Evolutionary conservation across 2,797 vertebrate species (phyloP), one percentile per base, ranked within the genome.

Genomic region (Aldrovandia affinis): DNA sequence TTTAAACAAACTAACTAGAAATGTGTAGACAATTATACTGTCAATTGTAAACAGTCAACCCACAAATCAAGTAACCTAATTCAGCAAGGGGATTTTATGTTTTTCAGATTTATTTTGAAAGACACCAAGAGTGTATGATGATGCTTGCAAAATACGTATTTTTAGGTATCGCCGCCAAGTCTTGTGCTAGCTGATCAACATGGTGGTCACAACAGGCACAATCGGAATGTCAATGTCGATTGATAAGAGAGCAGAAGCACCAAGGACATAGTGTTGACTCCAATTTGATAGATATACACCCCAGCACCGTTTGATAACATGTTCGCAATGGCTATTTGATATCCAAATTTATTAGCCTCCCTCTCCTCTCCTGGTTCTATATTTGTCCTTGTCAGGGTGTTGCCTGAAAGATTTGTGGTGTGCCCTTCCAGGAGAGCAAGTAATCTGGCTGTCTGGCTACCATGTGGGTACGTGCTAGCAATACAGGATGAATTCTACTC

Each of bases 301-400:
- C n/a, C 9, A 12, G 63, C 28, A 65, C 63, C 12, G n/a, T 63
- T 63, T 28, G 59, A 82, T 68, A 70, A 50, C 61, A 68, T 6
- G 44, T 15, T 82, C 44, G 25, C 81, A 52, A 59, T 39, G 55
- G 82, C 52, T 75, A 87, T 81, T 39, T 57, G 80, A 86, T 86
- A 84, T 86, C 65, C n/a, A 25, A 55, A 68, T 75, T 36, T 68
- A 80, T 80, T 86, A 61, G 59, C 30, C 61, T 36, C 18, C n/a
- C n/a, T 39, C 39, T 47, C 57, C 78, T 57, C 83, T 82, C 25
- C 12, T 57, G 73, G 80, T 65, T 84, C 80, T 86, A 86, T 84
- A 81, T 86, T 30, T 50, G 83, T 84, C 80, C 54, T 57, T 77
- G 86, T 87, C 84, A 82, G 84, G 44, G 80, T 57, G 83, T 70